phyloP scores from a whole-genome alignment of 1,140 invertebrate genomes.

The Tetramorium alpestre region DNA sequence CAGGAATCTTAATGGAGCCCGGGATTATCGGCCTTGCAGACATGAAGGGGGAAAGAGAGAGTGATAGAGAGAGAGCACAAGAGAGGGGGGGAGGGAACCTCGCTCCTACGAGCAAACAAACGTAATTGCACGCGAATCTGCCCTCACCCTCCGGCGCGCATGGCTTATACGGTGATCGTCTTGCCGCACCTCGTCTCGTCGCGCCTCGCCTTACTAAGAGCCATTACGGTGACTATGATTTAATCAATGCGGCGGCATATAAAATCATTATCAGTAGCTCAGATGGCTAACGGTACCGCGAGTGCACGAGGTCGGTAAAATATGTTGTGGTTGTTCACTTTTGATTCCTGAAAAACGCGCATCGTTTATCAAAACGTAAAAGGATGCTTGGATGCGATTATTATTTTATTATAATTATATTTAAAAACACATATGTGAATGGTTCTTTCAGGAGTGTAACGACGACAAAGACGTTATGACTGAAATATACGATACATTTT shows the following conservation, averaged over 20 bases:
- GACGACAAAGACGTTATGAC: not conserved
- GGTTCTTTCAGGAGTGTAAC: not conserved
- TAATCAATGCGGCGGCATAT: conserved; percentile 71
- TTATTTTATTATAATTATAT: not conserved
- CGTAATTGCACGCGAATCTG: conserved; percentile 74
- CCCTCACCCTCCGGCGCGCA: conserved; percentile 47
- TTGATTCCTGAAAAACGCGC: conserved; percentile 49
- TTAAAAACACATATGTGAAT: not conserved
- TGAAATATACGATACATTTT: not conserved
- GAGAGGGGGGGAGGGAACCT: not conserved
- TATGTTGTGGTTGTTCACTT: conserved; percentile 1
- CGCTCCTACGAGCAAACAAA: conserved; percentile 72
- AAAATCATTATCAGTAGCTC: conserved; percentile 75
- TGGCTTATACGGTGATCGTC: conserved; percentile 54
- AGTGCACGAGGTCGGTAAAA: not conserved
- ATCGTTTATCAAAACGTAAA: not conserved
- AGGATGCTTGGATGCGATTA: conserved; percentile 1
- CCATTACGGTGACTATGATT: conserved; percentile 70
- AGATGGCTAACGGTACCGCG: conserved; percentile 58
- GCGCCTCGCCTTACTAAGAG: conserved; percentile 12
- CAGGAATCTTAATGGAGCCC: conserved; percentile 78
- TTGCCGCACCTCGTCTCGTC: conserved; percentile 9
- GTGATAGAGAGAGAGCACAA: not conserved
- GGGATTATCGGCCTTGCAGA: conserved; percentile 68
- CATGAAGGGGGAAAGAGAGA: conserved; percentile 3